Evolutionary conservation across 2,888 invertebrate genomes (phyloP), one percentile per base, ranked within the genome.

Genomic region (Aradus depressus): DNA sequence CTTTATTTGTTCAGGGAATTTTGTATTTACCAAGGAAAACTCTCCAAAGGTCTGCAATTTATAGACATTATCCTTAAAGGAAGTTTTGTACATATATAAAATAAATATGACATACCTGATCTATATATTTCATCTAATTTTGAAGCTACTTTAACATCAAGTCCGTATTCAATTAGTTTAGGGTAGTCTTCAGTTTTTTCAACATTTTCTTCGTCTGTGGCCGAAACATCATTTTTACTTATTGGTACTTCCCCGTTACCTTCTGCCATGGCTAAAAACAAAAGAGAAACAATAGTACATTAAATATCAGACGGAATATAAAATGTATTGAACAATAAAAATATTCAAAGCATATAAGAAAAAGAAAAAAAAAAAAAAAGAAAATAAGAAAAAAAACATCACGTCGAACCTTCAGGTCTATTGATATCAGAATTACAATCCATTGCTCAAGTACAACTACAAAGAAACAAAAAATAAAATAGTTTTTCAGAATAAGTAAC

Each of bases 51-150:
- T 14, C 42, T 8, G n/a, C 28, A 42, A 42, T 25, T 42, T 16
- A 14, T 10, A 21, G 21, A 22, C 21, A 23, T 18, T 38, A 4
- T 12, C 18, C 4, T 10, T 18, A 12, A 4, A 12, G 37, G 21
- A n/a, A 37, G 3, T 23, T 21, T 22, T 12, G 5, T 38, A 4
- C 19, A 38, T 23, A 4, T n/a, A 23, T 22, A 38, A 38, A 23
- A 4, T 21, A 38, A 22, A 22, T 21, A n/a, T 4, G 39, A 38
- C 59, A 63, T 65, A 73, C 75, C 95, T 74, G 92, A 91, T 80
- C 89, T 88, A 76, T 93, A 95, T 73, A 95, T 93, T 76, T 91
- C 91, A 72, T 93, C 92, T 69, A 95, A 79, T 77, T 93, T 93
- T 65, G 82, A 84, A 65, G 93, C 91, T 64, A 87, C 85, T 77